Percentiles rank a stretch among this genome's conserved stretches.
phyloP scores from a whole-genome alignment of 1,140 invertebrate species.

The Lasaia peninsularis region DNA sequence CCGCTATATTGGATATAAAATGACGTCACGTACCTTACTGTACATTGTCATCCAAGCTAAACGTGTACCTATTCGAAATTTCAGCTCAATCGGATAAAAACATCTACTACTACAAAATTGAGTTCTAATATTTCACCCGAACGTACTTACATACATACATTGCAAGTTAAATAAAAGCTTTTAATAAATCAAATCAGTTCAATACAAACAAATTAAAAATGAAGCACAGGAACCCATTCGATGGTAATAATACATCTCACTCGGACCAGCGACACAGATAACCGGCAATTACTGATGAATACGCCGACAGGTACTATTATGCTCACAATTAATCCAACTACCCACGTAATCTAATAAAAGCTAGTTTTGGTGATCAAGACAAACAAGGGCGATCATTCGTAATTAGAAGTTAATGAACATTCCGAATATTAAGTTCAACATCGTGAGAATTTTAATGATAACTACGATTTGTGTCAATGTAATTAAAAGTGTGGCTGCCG shows the following conservation, averaged over 20 bases:
- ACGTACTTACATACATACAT: too few relatives aligned
- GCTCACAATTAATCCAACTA: slow-evolving; percentile 71
- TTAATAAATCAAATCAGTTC: slow-evolving; percentile 20
- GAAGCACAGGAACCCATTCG: slow-evolving; percentile 48
- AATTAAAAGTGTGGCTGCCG: slow-evolving; percentile 74
- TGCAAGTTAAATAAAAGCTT: too few relatives aligned
- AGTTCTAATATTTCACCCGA: too few relatives aligned
- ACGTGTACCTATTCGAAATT: too few relatives aligned
- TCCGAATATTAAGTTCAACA: slow-evolving; percentile 67
- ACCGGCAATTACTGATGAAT: slow-evolving; percentile 64
- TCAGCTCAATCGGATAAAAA: too few relatives aligned
- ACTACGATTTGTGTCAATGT: slow-evolving; percentile 73
- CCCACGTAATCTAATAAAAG: slow-evolving; percentile 77
- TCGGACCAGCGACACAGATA: slow-evolving; percentile 67
- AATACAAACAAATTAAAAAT: slow-evolving; percentile 42
- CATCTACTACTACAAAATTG: too few relatives aligned
- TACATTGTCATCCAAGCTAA: too few relatives aligned
- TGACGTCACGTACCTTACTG: too few relatives aligned
- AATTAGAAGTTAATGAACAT: slow-evolving; percentile 77
- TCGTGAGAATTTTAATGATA: slow-evolving; percentile 73
- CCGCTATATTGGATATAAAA: too few relatives aligned
- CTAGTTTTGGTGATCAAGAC: slow-evolving; percentile 70
- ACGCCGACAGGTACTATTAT: slow-evolving; percentile 43
- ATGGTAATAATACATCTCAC: slow-evolving; percentile 54
- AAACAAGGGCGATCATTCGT: slow-evolving; percentile 74